phyloP scores from a whole-genome alignment of 1,140 invertebrate genomes.

The Chironomus striatipennis region DNA sequence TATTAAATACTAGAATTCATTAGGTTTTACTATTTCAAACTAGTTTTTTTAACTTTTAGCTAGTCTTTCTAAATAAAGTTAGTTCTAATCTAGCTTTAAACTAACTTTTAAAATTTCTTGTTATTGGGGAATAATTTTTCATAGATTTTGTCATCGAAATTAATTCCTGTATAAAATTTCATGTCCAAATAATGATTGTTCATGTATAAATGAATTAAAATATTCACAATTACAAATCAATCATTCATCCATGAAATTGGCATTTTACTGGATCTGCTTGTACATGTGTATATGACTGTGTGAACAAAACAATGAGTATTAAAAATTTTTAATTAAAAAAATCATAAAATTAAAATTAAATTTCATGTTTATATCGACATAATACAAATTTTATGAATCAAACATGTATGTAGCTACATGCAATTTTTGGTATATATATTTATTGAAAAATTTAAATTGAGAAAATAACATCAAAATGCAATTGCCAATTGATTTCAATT shows the following conservation, averaged over 20 bases:
- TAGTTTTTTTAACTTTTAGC: too few species aligned
- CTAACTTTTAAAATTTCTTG: too few species aligned
- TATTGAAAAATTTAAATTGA: too few species aligned
- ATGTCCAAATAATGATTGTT: too few species aligned
- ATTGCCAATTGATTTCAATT: constrained; percentile 4
- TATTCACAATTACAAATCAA: neutral
- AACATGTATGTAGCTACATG: neutral
- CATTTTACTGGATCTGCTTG: neutral
- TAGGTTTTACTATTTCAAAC: too few species aligned
- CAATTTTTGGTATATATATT: neutral
- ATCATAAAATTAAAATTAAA: constrained; percentile 9
- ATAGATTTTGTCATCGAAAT: too few species aligned
- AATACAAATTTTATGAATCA: neutral
- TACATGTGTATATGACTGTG: neutral
- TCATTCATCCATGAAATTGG: neutral
- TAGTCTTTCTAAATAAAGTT: too few species aligned
- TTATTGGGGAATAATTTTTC: too few species aligned
- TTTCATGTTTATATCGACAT: neutral
- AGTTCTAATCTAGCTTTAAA: too few species aligned
- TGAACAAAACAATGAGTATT: neutral
- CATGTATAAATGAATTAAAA: too few species aligned
- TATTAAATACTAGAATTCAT: too few species aligned
- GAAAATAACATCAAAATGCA: constrained; percentile 1
- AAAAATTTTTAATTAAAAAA: constrained; percentile 3
- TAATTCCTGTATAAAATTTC: too few species aligned